Evolutionary conservation across 2,888 invertebrate species (phyloP).

Genomic region (Lutraria lutraria): DNA sequence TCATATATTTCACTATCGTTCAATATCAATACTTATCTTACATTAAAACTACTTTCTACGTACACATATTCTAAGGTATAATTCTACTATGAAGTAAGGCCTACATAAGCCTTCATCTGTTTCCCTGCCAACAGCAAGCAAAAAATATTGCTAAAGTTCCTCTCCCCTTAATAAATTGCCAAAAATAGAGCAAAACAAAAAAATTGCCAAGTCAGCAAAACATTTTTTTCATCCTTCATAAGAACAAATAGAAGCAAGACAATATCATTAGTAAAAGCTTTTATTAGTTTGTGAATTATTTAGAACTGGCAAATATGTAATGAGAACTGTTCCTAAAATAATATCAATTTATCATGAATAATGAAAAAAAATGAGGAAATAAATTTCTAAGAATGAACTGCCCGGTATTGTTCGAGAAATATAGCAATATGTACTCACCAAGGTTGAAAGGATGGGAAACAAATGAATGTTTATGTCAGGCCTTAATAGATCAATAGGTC

Average conservation of each 20-base stretch:
- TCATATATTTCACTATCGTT: not conserved
- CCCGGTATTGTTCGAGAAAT: no score
- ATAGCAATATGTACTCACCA: no score
- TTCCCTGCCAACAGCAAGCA: not conserved
- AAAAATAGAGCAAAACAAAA: not conserved
- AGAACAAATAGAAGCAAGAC: not conserved
- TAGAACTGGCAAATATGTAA: not conserved
- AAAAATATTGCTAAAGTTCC: not conserved
- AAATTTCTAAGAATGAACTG: not conserved
- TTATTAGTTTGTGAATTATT: not conserved
- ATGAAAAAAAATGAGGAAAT: not conserved
- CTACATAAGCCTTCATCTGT: not conserved
- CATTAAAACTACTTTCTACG: not conserved
- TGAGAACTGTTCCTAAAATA: constrained; percentile 5
- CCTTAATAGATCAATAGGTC: not conserved
- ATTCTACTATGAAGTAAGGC: not conserved
- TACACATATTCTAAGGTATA: not conserved
- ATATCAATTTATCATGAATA: not conserved
- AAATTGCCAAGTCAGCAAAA: not conserved
- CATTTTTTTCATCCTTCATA: not conserved
- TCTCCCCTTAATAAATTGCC: not conserved
- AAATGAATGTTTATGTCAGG: not conserved
- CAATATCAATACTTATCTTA: not conserved
- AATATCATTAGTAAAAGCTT: constrained; percentile 2
- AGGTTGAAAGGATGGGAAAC: not conserved